Evolutionary conservation across 2,113 vertebrate species (phyloP), one percentile per base, ranked within the genome.

Genomic region (Cyprinodon brontotheroides): DNA sequence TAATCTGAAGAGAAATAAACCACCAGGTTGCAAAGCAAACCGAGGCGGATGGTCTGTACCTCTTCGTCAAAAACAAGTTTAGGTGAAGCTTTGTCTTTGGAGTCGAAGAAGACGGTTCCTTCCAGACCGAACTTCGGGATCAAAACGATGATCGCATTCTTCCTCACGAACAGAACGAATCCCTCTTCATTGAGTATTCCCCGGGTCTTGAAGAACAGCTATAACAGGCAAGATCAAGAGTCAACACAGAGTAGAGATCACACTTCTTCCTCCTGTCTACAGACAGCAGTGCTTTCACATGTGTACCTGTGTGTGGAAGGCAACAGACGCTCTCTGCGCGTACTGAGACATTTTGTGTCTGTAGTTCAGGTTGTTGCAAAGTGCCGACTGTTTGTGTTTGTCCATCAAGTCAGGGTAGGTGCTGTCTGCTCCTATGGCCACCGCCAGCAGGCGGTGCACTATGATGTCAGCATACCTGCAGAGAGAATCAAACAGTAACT

Each of bases 341-440:
- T 99, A 99, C 4, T 99, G 98, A 75, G 98, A 92, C 98, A 99
- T 99, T 93, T 98, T 99, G 82, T 99, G 98, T 73, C 97, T 93
- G 87, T 96, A 99, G 89, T 99, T 99, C 82, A 99, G 96, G 86
- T 98, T 99, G 94, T 94, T 98, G 89, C 96, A 96, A 45, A 97
- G 92, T 9, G 96, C 95, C 0, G 97, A 93, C 70, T 97, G 94
- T 82, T 98, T 99, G 61, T 97, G 97, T 83, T 99, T 99, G 88
- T 99, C 96, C 80, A 95, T 96, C 67, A 99, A 86, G 59, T 98
- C 97, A 10, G 98, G 95, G 40, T 99, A 99, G 48, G 97, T 99
- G 75, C 84, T 87, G 81, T 99, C 97, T 36, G 97, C 97, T 50
- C 93, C 94, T 4, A 99, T 93, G 63, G 96, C 95, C 85, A 96